Evolutionary conservation across 1,140 invertebrate species (phyloP).

Genomic region (Micrasema minimum): DNA sequence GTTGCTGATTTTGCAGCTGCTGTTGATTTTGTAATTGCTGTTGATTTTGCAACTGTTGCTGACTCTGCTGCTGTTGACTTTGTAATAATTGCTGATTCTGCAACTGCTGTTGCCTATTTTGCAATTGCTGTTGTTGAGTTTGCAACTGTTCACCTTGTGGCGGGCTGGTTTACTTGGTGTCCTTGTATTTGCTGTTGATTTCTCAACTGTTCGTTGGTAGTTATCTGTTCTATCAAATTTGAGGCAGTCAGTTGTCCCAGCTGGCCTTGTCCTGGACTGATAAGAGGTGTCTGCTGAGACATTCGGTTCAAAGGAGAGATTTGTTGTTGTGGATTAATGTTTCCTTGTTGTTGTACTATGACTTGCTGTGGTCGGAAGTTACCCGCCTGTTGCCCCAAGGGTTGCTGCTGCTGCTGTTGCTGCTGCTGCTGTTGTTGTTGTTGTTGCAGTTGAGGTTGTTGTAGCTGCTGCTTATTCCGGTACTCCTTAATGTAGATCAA

Average conservation of each 20-base stretch:
- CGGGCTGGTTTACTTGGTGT: conserved; percentile 51
- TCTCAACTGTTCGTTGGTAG: conserved; percentile 17
- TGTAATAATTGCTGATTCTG: conserved; percentile 62
- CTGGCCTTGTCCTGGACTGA: conserved; percentile 57
- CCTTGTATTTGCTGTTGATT: conserved; percentile 56
- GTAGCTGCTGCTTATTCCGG: conserved; percentile 58
- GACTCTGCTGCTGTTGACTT: conserved; percentile 54
- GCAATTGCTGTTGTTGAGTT: conserved; percentile 65
- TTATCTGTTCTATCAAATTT: conserved; percentile 58
- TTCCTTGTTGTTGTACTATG: conserved; percentile 56
- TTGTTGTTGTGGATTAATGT: conserved; percentile 22
- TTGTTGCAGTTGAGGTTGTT: conserved; percentile 57
- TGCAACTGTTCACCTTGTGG: conserved; percentile 58
- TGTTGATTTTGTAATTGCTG: conserved; percentile 58
- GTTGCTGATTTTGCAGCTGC: conserved; percentile 52
- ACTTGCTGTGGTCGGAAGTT: conserved; percentile 62
- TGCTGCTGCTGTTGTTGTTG: conserved; percentile 56
- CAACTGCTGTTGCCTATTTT: conserved; percentile 63
- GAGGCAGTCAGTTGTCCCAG: conserved; percentile 60
- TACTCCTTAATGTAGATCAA: conserved; percentile 63
- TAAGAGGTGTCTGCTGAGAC: conserved; percentile 21
- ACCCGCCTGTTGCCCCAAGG: conserved; percentile 57
- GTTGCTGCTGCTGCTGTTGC: conserved; percentile 58
- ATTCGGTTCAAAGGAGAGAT: conserved; percentile 16
- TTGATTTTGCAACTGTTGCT: conserved; percentile 53